Base-by-base conservation (phyloP, 1,140 invertebrate species). In the Sarcophaga bullata region DNA sequence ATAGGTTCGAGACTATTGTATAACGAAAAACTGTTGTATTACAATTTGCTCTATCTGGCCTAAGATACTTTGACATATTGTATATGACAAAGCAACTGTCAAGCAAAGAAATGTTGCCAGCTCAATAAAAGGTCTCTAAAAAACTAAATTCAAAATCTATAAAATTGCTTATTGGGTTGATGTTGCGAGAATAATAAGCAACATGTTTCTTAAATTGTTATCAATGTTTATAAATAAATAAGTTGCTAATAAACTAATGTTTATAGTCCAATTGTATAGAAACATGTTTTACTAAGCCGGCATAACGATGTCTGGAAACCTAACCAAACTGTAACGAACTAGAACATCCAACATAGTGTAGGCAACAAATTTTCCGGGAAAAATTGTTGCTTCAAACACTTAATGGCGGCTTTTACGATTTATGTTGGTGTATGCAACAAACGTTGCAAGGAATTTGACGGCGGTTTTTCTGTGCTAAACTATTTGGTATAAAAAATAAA, bases 311-410 rank as follows among this genome's bases (percentile, higher is more conserved):
- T 2, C 25, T 37, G 25, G 25, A 37, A 37, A 37, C 1, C 25
- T 37, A 37, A 2, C 4, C 25, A 37, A 37, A 37, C 25, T 6
- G 62, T 25, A 68, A 19, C 62, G 7, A 2, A 68, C 17, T 19
- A 25, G 17, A 68, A 19, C 19, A 0, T 68, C 62, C 19, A 68
- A 68, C n/a, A 68, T 19, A 15, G 15, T 58, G 54, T 15, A 37
- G 37, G 48, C 47, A 76, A 37, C 46, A 78, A 78, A 9, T 78
- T 78, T 78, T 78, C 75, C 75, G 75, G 75, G 19, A 78, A 78
- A 52, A 50, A 46, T 7, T 78, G 75, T 78, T 78, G 48, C 75
- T 78, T 78, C 75, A 8, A 78, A 78, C 75, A 50, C 17, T 78
- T 19, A 78, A 48, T 72, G 4, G 25, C 25, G 25, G 25, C 4